Evolutionary conservation across 2,113 vertebrate genomes (phyloP).

Genomic region (Myiozetetes cayanensis): DNA sequence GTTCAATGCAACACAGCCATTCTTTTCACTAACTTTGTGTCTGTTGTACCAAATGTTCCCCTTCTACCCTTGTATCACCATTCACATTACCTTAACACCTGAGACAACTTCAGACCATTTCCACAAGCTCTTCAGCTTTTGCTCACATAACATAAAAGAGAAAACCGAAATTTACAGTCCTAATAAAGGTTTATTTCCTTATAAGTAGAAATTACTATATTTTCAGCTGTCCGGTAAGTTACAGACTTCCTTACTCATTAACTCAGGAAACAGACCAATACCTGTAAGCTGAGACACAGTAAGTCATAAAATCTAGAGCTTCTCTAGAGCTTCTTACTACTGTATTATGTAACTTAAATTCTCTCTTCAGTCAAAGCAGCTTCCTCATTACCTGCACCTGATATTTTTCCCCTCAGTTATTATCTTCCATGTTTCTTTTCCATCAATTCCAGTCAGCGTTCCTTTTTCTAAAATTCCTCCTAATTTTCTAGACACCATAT

Average conservation of each 20-base stretch:
- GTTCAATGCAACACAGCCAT: background rate
- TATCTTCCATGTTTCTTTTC: background rate
- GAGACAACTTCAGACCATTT: background rate
- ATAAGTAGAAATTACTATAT: background rate
- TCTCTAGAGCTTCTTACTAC: background rate
- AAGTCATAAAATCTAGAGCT: background rate
- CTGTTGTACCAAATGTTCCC: background rate
- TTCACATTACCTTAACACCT: background rate
- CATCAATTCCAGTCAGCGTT: background rate
- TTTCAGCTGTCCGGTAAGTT: background rate
- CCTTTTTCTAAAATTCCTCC: background rate
- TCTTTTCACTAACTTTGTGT: background rate
- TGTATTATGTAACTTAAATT: background rate
- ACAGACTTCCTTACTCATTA: constrained; percentile 5
- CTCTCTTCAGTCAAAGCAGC: background rate
- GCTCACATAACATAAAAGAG: background rate
- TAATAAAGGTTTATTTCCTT: constrained; percentile 23
- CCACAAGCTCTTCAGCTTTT: background rate
- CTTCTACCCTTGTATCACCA: background rate
- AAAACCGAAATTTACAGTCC: background rate
- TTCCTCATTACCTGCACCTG: background rate
- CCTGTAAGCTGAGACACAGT: background rate
- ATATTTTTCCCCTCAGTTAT: background rate
- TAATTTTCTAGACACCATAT: background rate
- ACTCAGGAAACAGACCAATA: background rate